phyloP scores from a whole-genome alignment of 2,113 vertebrate species.

The Onychostoma macrolepis region DNA sequence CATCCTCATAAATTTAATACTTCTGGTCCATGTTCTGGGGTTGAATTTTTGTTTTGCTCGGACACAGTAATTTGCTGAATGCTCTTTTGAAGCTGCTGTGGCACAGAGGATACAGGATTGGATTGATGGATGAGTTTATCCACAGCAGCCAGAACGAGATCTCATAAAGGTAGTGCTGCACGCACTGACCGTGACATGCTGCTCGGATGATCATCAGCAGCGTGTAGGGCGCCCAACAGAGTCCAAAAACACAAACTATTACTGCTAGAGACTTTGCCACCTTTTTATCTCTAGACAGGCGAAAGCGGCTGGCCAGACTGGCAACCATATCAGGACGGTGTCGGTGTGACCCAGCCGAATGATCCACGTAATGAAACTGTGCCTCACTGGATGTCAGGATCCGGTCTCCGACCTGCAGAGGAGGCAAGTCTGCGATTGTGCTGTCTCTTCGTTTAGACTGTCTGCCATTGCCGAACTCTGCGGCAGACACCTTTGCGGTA shows the following conservation, averaged over 20 bases:
- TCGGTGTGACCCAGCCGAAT: constrained; percentile 24
- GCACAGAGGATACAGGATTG: constrained; percentile 76
- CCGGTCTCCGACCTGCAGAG: constrained; percentile 67
- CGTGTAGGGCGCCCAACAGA: constrained; percentile 80
- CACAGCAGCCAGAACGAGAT: constrained; percentile 80
- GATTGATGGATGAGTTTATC: constrained; percentile 80
- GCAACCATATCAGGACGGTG: constrained; percentile 60
- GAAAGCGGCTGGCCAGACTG: constrained; percentile 64
- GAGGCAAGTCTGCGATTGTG: constrained; percentile 66
- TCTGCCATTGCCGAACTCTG: constrained; percentile 34
- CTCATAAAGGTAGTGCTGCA: constrained; percentile 75
- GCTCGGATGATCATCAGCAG: constrained; percentile 79
- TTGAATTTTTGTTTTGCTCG: constrained; percentile 76
- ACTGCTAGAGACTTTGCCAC: constrained; percentile 78
- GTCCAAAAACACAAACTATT: constrained; percentile 75
- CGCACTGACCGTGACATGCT: constrained; percentile 72
- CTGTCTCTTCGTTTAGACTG: constrained; percentile 50
- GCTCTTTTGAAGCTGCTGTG: constrained; percentile 77
- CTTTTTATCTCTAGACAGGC: constrained; percentile 75
- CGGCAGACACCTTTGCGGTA: constrained; percentile 7
- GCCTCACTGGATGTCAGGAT: constrained; percentile 23
- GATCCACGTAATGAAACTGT: constrained; percentile 58
- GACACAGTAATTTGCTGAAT: constrained; percentile 77
- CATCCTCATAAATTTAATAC: constrained; percentile 40
- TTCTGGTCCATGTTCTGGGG: constrained; percentile 72